Base-by-base conservation (phyloP, 2,113 vertebrate species). In the Macquaria ambigua region DNA sequence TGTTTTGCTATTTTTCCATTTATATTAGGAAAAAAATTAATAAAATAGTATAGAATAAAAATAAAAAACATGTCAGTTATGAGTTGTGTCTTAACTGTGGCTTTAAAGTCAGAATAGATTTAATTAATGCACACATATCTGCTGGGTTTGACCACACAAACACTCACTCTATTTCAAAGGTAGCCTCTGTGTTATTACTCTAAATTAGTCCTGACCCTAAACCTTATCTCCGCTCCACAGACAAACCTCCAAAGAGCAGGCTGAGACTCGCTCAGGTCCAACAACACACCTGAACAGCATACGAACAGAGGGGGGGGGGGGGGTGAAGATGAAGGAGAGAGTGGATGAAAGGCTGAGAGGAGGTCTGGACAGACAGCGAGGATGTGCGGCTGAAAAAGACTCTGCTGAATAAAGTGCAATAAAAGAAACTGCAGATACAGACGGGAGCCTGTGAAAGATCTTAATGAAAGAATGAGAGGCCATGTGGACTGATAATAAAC, bases 201-300 rank as follows among this genome's bases (percentile, higher is more conserved):
- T 82, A 75, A 84, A 79, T 90, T 56, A 74, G 64, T 75, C 77
- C 18, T 75, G 84, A 90, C 53, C 82, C 66, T 62, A 56, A 67
- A 67, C 70, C 86, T 80, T 53, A 53, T 81, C 77, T 81, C 58
- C 0, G 41, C 74, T 79, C 28, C 46, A 69, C 85, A 68, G 59
- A 63, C 70, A 79, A 85, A 61, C 71, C 82, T 87, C 78, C 71
- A 25, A 37, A 34, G 72, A 77, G 63, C 75, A 41, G 4, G 48
- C 63, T 7, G 77, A 63, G 70, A 74, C 61, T 63, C 78, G 61
- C 93, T 90, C 82, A 89, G 77, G 74, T 91, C 92, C 28, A 31
- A 31, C 83, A 39, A 55, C 48, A 70, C 70, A 87, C 94, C 93
- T 95, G 95, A 96, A 96, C 94, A 5, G 53, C 11, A 25, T 1